These are phyloP conservation scores for Rhegmatorhina hoffmannsi DNA, from an alignment of 2,113 vertebrate genomes.

Conservation along the genomic window DNA sequence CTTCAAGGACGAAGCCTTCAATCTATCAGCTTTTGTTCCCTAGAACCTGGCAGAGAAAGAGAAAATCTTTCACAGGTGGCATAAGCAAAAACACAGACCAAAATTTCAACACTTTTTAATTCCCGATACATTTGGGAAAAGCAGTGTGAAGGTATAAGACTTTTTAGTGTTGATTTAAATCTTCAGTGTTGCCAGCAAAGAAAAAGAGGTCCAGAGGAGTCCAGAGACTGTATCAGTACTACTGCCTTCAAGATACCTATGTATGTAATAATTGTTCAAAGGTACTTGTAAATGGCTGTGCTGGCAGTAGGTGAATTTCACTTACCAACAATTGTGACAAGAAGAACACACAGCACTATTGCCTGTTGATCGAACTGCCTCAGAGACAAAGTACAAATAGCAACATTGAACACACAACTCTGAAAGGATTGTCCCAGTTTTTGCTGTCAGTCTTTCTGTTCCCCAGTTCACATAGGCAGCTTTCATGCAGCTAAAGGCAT, in stretches of 20 bases:
- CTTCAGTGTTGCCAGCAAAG: background rate
- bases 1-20: no score
- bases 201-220: background rate
- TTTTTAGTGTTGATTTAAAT: background rate
- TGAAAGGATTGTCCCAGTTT: conserved; percentile 20
- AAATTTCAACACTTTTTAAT: no score
- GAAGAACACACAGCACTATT: conserved; percentile 17
- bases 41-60: no score
- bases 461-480: conserved; percentile 7
- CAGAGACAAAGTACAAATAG: background rate
- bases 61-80: no score
- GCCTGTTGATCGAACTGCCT: conserved; percentile 19
- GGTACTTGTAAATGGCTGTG: background rate
- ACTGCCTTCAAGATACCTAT: background rate
- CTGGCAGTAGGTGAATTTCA: conserved; percentile 9
- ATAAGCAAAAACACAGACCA: no score
- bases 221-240: background rate
- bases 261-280: background rate
- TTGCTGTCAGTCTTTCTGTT: conserved; percentile 6
- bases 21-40: no score
- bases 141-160: background rate
- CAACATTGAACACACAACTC: background rate
- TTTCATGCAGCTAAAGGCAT: conserved; percentile 14
- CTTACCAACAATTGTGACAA: conserved; percentile 37
- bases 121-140: background rate